phyloP scores from a whole-genome alignment of 2,113 vertebrate species.

The chimpanzee (Pan troglodytes) region NHGRI_mPanTro3-v2.1_pri NC_072398.2:185727001-185727500 shows the following conservation, averaged over 20 bases:
- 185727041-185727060: neutral
- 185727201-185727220: neutral
- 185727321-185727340: too few species aligned
- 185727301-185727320: too few species aligned
- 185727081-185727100: neutral
- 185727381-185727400: too few species aligned
- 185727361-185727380: too few species aligned
- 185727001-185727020: neutral
- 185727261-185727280: too few species aligned
- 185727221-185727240: neutral
- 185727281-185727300: too few species aligned
- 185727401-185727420: too few species aligned
- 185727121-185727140: neutral
- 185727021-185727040: neutral
- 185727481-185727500: conserved; percentile 7
- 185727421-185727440: too few species aligned
- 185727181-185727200: neutral
- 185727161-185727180: neutral
- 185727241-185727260: neutral
- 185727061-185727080: neutral
- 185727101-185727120: neutral
- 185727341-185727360: too few species aligned
- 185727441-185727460: too few species aligned
- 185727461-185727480: neutral
- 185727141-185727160: neutral